phyloP scores from a whole-genome alignment of 2,113 vertebrate species.

The Tautogolabrus adspersus region DNA sequence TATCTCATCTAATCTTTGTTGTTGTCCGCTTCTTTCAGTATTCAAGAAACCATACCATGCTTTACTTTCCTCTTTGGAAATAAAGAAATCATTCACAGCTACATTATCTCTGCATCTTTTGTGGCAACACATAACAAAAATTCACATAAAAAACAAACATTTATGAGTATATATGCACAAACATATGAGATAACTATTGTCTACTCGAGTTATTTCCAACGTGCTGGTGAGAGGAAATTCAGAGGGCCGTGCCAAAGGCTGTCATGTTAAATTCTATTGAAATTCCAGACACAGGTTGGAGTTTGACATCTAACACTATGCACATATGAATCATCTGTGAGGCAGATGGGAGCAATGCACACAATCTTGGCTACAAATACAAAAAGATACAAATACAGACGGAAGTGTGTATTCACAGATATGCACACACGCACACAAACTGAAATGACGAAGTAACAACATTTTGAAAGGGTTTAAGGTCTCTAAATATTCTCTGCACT shows the following conservation, averaged over 20 bases:
- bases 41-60: too few relatives aligned
- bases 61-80: too few relatives aligned
- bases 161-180: too few relatives aligned
- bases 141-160: too few relatives aligned
- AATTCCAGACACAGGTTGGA: constrained; percentile 51
- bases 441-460: not conserved
- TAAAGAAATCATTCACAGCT: too few relatives aligned
- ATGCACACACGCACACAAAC: not conserved
- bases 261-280: constrained; percentile 48
- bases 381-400: constrained; percentile 4
- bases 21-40: too few relatives aligned
- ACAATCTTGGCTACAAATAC: constrained; percentile 40
- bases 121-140: too few relatives aligned
- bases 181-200: not conserved
- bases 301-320: constrained; percentile 53
- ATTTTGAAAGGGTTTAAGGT: not conserved
- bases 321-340: constrained; percentile 49
- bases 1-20: too few relatives aligned
- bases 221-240: constrained; percentile 10
- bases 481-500: not conserved
- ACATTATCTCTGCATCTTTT: too few relatives aligned
- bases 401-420: constrained; percentile 6
- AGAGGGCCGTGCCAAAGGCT: constrained; percentile 32
- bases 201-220: constrained; percentile 6
- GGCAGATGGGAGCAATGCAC: constrained; percentile 38